Evolutionary conservation across 2,888 invertebrate species (phyloP).

Genomic region (Celastrina argiolus): DNA sequence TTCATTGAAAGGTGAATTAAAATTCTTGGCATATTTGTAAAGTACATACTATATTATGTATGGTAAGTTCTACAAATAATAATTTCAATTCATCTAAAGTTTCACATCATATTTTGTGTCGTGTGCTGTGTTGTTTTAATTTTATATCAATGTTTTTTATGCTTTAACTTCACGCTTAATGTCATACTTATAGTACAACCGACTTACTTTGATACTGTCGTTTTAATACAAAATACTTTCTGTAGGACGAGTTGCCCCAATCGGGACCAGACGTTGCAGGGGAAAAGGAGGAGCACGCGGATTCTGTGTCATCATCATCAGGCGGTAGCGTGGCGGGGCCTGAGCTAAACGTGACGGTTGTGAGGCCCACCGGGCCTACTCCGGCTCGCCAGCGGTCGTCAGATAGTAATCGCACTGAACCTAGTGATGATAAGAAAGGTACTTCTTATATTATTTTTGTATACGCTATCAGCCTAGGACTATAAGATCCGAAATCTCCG

Average conservation of each 20-base stretch:
- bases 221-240: neutral
- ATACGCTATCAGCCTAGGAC: too few relatives aligned
- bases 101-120: conserved; percentile 10
- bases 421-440: conserved; percentile 72
- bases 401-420: conserved; percentile 75
- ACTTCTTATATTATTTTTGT: neutral
- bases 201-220: neutral
- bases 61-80: too few relatives aligned
- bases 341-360: conserved; percentile 53
- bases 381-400: conserved; percentile 73
- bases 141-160: conserved; percentile 4
- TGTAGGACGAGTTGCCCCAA: conserved; percentile 63
- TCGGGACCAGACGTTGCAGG: conserved; percentile 57
- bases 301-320: conserved; percentile 61
- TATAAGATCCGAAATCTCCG: too few relatives aligned
- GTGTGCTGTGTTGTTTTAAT: conserved; percentile 12
- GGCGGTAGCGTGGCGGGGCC: conserved; percentile 59
- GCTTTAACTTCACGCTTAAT: conserved; percentile 17
- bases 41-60: too few relatives aligned
- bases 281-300: conserved; percentile 57
- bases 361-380: conserved; percentile 53
- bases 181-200: neutral
- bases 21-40: neutral
- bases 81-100: neutral
- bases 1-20: conserved; percentile 1